Percentiles rank a stretch among this genome's conserved stretches.
These are phyloP conservation scores for Pica pica DNA, from an alignment of 2,113 vertebrate species.

Conservation along the genomic window DNA sequence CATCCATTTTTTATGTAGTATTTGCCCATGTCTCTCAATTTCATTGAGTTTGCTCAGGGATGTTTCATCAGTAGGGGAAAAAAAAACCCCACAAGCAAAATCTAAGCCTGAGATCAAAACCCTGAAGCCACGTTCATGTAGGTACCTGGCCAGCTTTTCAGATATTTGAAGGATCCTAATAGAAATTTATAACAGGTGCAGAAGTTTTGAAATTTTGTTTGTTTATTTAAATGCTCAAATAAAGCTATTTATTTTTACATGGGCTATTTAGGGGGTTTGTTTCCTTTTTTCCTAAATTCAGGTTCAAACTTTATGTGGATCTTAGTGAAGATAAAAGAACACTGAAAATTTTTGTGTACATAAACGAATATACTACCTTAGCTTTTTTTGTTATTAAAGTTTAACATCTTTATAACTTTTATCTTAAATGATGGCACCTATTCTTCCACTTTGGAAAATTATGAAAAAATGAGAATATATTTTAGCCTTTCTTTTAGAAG, in stretches of 20 bases:
- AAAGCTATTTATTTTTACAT: neutral
- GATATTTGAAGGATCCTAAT: neutral
- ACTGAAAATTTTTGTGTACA: neutral
- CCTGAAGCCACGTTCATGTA: neutral
- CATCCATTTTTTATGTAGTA: neutral
- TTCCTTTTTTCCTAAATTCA: neutral
- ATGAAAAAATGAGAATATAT: neutral
- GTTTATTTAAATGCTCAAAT: neutral
- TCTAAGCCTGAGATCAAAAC: neutral
- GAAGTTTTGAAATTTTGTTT: neutral
- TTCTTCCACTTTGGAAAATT: neutral
- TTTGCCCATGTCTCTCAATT: neutral
- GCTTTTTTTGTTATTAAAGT: neutral
- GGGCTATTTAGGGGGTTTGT: rapidly evolving
- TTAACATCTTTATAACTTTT: neutral
- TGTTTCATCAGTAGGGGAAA: neutral
- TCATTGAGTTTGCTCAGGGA: neutral
- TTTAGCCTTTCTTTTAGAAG: neutral
- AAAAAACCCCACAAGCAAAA: neutral
- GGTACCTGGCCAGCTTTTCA: neutral
- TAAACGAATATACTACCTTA: neutral
- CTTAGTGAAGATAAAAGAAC: neutral
- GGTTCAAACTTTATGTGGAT: neutral
- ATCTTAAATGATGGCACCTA: neutral
- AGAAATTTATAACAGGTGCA: neutral